Evolutionary conservation across 1,140 invertebrate genomes (phyloP), one percentile per base, ranked within the genome.

Genomic region (Macrosteles quadrilineatus): DNA sequence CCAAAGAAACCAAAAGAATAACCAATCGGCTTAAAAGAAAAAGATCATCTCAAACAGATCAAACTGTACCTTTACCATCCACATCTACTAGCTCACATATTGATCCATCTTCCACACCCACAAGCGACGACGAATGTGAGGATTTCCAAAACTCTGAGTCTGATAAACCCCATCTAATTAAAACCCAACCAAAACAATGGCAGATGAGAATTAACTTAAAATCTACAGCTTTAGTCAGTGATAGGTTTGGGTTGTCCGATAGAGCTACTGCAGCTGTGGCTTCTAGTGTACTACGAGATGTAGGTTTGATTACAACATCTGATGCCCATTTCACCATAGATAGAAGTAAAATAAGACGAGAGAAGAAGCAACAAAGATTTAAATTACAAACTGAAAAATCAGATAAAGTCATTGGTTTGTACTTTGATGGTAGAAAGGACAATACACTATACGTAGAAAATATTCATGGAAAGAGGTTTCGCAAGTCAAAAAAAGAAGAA

Each of bases 231-330:
- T 9, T 62, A 27, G 6, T 3, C 30, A 75, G 73, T 57, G 77
- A 78, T 67, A 72, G 75, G 36, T 77, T 69, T 68, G 73, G 77
- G 40, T 73, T 78, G 9, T 76, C 77, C 25, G 76, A 78, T 62
- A 74, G 75, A 59, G 75, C 76, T 68, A 73, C 64, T 67, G 76
- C 76, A 67, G 72, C 73, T 32, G 74, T 77, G 29, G 77, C 70
- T 62, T 77, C 74, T 67, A 69, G 71, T 50, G 73, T 77, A 57
- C 62, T 77, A 43, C 25, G 72, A 50, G 74, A 76, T 65, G 55
- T 71, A 67, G 71, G 59, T 14, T 21, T 73, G 6, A 21, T 73
- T 64, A 59, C 71, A 9, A 47, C 64, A 25, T 29, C 50, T 32
- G 59, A 73, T 29, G 12, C 30, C 27, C 70, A 64, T 57, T 27